Evolutionary conservation across 2,113 vertebrate species (phyloP).

Genomic region (Syngnathoides biaculeatus): DNA sequence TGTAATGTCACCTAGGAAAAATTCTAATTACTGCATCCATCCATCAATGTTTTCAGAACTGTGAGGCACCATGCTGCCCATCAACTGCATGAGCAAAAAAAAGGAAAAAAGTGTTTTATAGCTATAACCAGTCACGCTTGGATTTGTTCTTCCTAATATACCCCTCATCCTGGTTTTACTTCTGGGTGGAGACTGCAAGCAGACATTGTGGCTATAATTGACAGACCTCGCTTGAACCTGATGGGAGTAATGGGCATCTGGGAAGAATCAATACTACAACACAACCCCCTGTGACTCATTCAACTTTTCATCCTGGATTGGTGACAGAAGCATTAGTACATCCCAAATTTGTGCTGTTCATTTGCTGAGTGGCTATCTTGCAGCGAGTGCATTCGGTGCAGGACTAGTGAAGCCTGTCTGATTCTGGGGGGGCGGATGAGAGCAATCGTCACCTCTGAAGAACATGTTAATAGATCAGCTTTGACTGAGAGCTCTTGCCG

Average conservation of each 20-base stretch:
- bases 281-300: constrained; percentile 18
- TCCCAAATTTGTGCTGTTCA: constrained; percentile 15
- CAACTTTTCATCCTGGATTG: constrained; percentile 18
- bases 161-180: constrained; percentile 16
- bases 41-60: too few relatives aligned
- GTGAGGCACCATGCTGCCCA: neutral
- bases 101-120: neutral
- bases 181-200: constrained; percentile 13
- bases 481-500: constrained; percentile 28
- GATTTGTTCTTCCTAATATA: constrained; percentile 19
- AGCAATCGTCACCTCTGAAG: constrained; percentile 29
- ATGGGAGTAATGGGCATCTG: constrained; percentile 35
- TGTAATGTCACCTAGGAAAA: too few relatives aligned
- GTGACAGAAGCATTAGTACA: constrained; percentile 13
- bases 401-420: constrained; percentile 21
- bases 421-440: constrained; percentile 16
- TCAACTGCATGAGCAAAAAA: neutral
- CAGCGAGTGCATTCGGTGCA: constrained; percentile 5
- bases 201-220: constrained; percentile 28
- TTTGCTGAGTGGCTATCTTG: constrained; percentile 11
- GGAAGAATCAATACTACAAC: constrained; percentile 38
- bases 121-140: constrained; percentile 15
- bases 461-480: constrained; percentile 45
- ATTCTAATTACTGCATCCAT: too few relatives aligned
- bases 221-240: constrained; percentile 30